Evolutionary conservation across 30 jellyfish, hydroid and myxozoan genomes (phyloP).

Genomic region (Sanderia malayensis): DNA sequence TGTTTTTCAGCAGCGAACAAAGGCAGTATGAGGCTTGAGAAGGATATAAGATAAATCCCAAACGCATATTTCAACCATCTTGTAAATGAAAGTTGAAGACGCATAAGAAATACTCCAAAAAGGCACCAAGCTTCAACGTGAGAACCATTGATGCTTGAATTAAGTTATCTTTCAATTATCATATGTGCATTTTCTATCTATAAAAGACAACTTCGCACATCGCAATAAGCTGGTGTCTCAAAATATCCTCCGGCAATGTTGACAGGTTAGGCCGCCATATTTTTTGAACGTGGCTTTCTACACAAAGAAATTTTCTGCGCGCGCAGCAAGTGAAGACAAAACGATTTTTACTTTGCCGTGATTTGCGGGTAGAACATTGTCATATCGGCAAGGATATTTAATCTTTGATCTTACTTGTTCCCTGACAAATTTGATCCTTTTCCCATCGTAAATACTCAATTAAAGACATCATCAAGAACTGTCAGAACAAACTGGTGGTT

Average conservation of each 20-base stretch:
- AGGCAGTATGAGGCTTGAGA: background rate
- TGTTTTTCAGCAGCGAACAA: background rate
- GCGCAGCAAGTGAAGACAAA: conserved; percentile 25
- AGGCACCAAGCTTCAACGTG: conserved; percentile 33
- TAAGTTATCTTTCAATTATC: background rate
- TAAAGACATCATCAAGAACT: too few relatives aligned
- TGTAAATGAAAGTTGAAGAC: conserved; percentile 38
- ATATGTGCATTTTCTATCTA: too few relatives aligned
- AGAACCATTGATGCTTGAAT: conserved; percentile 28
- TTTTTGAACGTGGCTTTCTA: conserved; percentile 65
- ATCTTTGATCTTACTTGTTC: conserved; percentile 65
- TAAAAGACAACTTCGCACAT: too few relatives aligned
- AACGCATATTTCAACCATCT: conserved; percentile 15
- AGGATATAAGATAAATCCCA: conserved; percentile 13
- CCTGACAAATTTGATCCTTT: too few relatives aligned
- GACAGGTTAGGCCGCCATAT: conserved; percentile 64
- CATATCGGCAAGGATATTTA: too few relatives aligned
- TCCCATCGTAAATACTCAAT: too few relatives aligned
- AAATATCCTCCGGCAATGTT: background rate
- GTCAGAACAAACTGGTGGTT: too few relatives aligned
- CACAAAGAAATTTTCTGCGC: conserved; percentile 33
- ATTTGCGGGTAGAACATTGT: conserved; percentile 30
- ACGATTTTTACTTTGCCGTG: too few relatives aligned
- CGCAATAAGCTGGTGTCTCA: background rate
- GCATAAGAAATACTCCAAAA: conserved; percentile 53